Base-by-base conservation (phyloP, 2,113 vertebrate species). In the Hippocampus comes region DNA sequence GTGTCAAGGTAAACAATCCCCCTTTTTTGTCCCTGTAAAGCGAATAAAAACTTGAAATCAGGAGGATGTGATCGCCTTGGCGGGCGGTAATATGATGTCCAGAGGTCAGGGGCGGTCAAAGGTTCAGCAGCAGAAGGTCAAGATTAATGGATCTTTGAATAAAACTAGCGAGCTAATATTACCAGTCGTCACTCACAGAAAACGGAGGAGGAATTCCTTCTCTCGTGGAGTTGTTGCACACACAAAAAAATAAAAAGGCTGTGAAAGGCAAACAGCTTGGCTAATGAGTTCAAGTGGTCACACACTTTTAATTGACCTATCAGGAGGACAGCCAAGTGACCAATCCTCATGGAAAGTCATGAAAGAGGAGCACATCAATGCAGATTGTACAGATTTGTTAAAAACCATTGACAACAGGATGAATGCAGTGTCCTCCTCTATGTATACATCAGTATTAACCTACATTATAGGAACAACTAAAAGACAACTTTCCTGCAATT, bases 131-230 rank as follows among this genome's bases (percentile, higher is more conserved):
- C 88, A 90, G 88, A 87, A 90, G 80, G 84, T 91, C 88, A 27
- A 78, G 83, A 92, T 92, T 92, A 93, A 93, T 92, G 91, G 91
- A 91, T 87, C 90, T 88, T 90, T 89, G 90, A 92, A 90, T 93
- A 92, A 92, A 92, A 87, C 68, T 61, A 34, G 69, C 75, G 82
- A 91, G 88, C 86, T 93, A 89, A 89, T 90, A 92, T 94, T 94
- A 93, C 92, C 82, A 72, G 72, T 76, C 81, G 82, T 41, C 76
- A 27, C 63, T 67, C 60, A 85, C 80, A 68, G 75, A 17, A 83
- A 85, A 85, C 80, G 79, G 81, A 81, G 75, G 84, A 84, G 84
- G 90, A 87, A 87, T 88, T 84, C 84, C 82, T 89, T 61, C 15
- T 27, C 59, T 34, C 34, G 27, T 34, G 23, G 17, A 7, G 14